Evolutionary conservation across 2,888 invertebrate genomes (phyloP).

Genomic region (Drosophila mayaguana): DNA sequence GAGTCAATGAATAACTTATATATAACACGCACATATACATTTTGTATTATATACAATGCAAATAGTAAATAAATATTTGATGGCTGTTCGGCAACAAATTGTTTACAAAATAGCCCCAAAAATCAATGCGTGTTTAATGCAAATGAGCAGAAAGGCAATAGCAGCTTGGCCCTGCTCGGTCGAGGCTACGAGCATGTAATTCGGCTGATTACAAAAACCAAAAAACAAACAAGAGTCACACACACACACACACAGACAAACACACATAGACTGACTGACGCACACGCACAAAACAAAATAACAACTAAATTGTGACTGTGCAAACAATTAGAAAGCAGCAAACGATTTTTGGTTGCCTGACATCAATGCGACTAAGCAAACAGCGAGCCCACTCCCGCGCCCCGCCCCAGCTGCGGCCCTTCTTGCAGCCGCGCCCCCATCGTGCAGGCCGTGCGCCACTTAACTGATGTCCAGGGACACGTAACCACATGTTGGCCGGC

Average conservation of each 20-base stretch:
- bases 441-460: background rate
- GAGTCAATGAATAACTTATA: slow-evolving; percentile 15
- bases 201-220: slow-evolving; percentile 54
- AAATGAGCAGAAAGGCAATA: slow-evolving; percentile 37
- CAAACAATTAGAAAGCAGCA: slow-evolving; percentile 27
- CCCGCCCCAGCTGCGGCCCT: background rate
- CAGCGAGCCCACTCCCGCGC: background rate
- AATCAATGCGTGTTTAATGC: slow-evolving; percentile 52
- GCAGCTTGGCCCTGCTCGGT: slow-evolving; percentile 2
- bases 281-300: slow-evolving; percentile 2
- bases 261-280: too few relatives aligned
- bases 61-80: slow-evolving; percentile 31
- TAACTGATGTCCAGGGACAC: slow-evolving; percentile 10
- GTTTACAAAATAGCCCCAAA: slow-evolving; percentile 30
- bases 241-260: background rate
- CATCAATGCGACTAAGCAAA: slow-evolving; percentile 49
- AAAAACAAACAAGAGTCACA: slow-evolving; percentile 27
- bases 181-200: slow-evolving; percentile 52
- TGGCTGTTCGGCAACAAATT: slow-evolving; percentile 1
- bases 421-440: background rate
- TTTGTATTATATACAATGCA: slow-evolving; percentile 16
- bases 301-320: slow-evolving; percentile 16
- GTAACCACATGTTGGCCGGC: slow-evolving; percentile 6
- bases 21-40: background rate
- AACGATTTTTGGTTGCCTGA: slow-evolving; percentile 34